Evolutionary conservation across 2,113 vertebrate genomes (phyloP), one percentile per base, ranked within the genome.

Genomic region (Trachemys scripta): DNA sequence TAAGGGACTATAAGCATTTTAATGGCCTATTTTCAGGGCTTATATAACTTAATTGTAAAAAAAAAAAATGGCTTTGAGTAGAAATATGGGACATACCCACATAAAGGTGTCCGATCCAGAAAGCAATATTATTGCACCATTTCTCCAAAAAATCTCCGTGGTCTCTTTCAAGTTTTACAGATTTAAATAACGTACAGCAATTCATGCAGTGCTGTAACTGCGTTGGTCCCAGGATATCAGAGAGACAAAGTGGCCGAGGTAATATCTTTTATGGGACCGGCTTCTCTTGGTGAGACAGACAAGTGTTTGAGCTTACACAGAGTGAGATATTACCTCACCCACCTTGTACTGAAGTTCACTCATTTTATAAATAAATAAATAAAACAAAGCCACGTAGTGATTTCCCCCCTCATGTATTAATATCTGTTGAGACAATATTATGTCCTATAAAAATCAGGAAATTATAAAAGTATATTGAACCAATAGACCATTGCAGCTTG

Each of bases 401-500:
- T 92, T 96, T 94, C 92, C 91, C 86, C 75, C 91, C 8, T 4
- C 27, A n/a, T 92, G 78, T 24, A 78, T 89, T 96, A 91, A 62
- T 24, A 76, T 90, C 90, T 94, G 87, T 93, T 91, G 75, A 95
- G 85, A 13, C 76, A 31, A 31, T 14, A 45, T 79, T 79, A 29
- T 49, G 69, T 95, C 91, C 75, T 92, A 78, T 88, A 50, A 94
- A 94, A 96, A 83, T 90, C 49, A 56, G 76, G 75, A 94, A 81
- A 97, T 95, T 50, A 91, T 94, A 87, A 90, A 90, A 96, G 91
- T 89, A 69, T 89, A 57, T 94, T 96, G 91, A 96, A 95, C 96
- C 90, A 96, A 91, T 97, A 95, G 91, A 90, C 91, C 80, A 90
- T 80, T 45, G 85, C 90, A 85, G 84, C 87, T 92, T 96, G 80